phyloP scores from a whole-genome alignment of 1,140 invertebrate genomes.

The Bradynema listronoti region DNA sequence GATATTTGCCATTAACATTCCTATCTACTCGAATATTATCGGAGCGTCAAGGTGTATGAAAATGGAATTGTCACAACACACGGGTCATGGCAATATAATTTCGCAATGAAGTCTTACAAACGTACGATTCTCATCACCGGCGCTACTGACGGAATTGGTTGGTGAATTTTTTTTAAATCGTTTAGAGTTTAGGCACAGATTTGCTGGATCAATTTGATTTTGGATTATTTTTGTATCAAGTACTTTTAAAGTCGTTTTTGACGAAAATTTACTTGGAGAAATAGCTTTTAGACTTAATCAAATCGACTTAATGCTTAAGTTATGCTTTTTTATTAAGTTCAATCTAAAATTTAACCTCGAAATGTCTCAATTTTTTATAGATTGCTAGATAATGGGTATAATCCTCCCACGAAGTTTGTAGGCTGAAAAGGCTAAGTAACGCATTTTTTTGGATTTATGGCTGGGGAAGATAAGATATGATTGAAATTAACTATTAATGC shows the following conservation, averaged over 20 bases:
- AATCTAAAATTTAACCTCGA: not conserved
- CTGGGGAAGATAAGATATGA: too few relatives aligned
- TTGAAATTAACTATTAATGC: not conserved
- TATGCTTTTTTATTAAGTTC: not conserved
- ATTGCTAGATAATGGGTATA: too few relatives aligned
- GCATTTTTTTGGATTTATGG: too few relatives aligned
- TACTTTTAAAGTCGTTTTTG: not conserved
- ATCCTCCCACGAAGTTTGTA: too few relatives aligned
- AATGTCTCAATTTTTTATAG: too few relatives aligned
- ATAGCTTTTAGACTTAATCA: not conserved
- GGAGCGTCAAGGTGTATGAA: too few relatives aligned
- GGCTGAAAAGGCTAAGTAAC: too few relatives aligned
- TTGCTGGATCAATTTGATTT: not conserved
- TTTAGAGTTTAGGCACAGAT: not conserved
- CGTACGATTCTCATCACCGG: slow-evolving; percentile 35
- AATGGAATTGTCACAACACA: too few relatives aligned
- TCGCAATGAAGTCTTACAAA: too few relatives aligned
- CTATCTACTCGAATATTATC: too few relatives aligned
- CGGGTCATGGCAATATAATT: too few relatives aligned
- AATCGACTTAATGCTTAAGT: not conserved
- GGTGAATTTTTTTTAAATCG: slow-evolving; percentile 13
- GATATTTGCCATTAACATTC: too few relatives aligned
- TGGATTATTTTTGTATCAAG: not conserved
- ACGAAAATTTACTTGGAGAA: not conserved
- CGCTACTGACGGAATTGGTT: slow-evolving; percentile 32